Evolutionary conservation across 2,888 invertebrate species (phyloP).

Genomic region (Drosophila sordidapex): DNA sequence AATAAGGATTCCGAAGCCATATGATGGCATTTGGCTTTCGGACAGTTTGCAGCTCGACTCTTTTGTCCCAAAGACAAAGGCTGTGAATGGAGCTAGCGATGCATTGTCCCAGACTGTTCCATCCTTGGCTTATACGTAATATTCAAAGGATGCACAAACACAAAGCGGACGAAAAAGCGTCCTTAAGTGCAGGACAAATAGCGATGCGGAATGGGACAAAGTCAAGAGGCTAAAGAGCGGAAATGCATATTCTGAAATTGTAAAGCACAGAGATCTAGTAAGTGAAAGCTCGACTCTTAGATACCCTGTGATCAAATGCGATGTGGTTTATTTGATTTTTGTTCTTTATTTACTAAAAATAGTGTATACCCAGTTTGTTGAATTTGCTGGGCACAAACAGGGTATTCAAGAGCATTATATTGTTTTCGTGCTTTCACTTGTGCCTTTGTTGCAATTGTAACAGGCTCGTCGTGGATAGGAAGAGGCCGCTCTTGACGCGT

Average conservation of each 20-base stretch:
- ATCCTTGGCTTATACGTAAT: slow-evolving; percentile 1
- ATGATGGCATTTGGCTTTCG: slow-evolving; percentile 7
- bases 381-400: background rate
- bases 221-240: background rate
- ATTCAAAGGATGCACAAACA: slow-evolving; percentile 43
- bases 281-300: background rate
- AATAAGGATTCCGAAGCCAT: background rate
- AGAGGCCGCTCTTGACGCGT: slow-evolving; percentile 33
- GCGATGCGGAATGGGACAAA: slow-evolving; percentile 20
- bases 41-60: slow-evolving; percentile 6
- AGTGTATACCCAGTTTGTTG: background rate
- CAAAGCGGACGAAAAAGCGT: slow-evolving; percentile 45
- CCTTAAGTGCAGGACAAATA: slow-evolving; percentile 55
- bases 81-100: slow-evolving; percentile 32
- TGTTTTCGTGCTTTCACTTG: slow-evolving; percentile 54
- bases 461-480: slow-evolving; percentile 29
- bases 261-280: slow-evolving; percentile 37
- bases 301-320: slow-evolving; percentile 17
- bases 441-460: slow-evolving; percentile 67
- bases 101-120: slow-evolving; percentile 29
- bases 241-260: slow-evolving; percentile 59
- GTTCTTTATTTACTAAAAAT: background rate
- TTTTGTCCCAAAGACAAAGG: slow-evolving; percentile 20
- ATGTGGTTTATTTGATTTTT: background rate
- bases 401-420: slow-evolving; percentile 34